Percentiles rank a stretch among this genome's conserved stretches.
Evolutionary conservation across 2,888 invertebrate genomes (phyloP).

Genomic region (Leucoptera coffeella): DNA sequence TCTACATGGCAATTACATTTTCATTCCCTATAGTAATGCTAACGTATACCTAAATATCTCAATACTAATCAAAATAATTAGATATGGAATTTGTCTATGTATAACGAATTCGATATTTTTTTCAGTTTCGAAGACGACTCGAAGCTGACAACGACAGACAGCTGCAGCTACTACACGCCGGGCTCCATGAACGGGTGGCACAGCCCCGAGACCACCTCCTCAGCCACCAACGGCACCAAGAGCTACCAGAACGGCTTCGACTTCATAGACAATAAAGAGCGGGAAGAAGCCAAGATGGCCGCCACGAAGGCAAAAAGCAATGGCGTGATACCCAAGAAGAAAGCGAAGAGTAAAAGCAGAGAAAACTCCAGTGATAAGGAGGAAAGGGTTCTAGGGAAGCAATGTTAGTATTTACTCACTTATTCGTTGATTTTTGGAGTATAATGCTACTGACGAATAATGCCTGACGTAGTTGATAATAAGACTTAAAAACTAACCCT

Average conservation of each 20-base stretch:
- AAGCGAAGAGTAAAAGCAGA: conserved; percentile 18
- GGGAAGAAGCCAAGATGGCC: conserved; percentile 28
- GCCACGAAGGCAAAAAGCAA: conserved; percentile 39
- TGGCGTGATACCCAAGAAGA: conserved; percentile 27
- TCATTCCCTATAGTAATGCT: too few relatives aligned
- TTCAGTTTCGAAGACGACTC: conserved; percentile 48
- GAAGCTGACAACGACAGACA: conserved; percentile 56
- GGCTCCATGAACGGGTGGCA: conserved; percentile 56
- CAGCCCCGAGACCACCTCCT: conserved; percentile 26
- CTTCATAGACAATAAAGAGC: conserved; percentile 20
- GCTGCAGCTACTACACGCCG: conserved; percentile 48
- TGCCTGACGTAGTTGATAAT: too few relatives aligned
- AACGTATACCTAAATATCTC: too few relatives aligned
- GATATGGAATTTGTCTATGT: neutral
- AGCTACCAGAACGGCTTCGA: conserved; percentile 31
- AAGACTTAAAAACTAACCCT: too few relatives aligned
- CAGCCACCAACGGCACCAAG: conserved; percentile 22
- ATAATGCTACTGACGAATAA: too few relatives aligned
- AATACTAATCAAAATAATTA: conserved; percentile 1
- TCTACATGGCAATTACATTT: too few relatives aligned
- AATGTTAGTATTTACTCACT: too few relatives aligned
- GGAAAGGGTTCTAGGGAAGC: too few relatives aligned
- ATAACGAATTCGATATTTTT: too few relatives aligned
- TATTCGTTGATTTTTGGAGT: too few relatives aligned
- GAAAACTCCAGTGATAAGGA: conserved; percentile 32